Evolutionary conservation across 2,888 invertebrate genomes (phyloP).

Genomic region (Opisthograptis luteolata): DNA sequence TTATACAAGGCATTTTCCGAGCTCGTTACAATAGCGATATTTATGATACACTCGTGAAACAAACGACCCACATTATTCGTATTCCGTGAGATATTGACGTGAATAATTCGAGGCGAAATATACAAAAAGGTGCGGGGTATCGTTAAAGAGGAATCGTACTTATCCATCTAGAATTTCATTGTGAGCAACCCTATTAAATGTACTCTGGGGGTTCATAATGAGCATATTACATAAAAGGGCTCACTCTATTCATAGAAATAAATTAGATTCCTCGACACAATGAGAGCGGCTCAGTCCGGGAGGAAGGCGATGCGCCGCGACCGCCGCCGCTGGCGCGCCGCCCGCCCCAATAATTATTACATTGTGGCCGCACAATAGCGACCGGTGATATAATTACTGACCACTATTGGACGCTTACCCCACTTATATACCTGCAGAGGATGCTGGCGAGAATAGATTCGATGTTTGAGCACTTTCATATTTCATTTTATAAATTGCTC

Average conservation of each 20-base stretch:
- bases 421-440: too few species aligned
- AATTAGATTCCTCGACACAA: constrained; percentile 63
- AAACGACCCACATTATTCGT: constrained; percentile 19
- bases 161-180: constrained; percentile 40
- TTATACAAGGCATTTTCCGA: neutral
- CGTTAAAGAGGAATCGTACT: constrained; percentile 31
- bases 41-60: constrained; percentile 7
- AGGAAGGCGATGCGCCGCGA: constrained; percentile 26
- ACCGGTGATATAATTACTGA: constrained; percentile 10
- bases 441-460: too few species aligned
- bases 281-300: constrained; percentile 35
- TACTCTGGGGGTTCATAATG: constrained; percentile 56
- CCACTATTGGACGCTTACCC: neutral
- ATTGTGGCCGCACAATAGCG: constrained; percentile 13
- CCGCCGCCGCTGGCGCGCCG: too few species aligned
- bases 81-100: constrained; percentile 25
- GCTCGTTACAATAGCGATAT: constrained; percentile 5
- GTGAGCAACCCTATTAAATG: constrained; percentile 51
- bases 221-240: constrained; percentile 65
- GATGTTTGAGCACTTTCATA: too few species aligned
- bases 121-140: constrained; percentile 26
- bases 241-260: constrained; percentile 66
- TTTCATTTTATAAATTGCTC: too few species aligned
- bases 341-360: constrained; percentile 25
- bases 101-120: constrained; percentile 30